Conservation (phyloP, 2,113 vertebrate genomes). For the Aspidoscelis tigris region DNA sequence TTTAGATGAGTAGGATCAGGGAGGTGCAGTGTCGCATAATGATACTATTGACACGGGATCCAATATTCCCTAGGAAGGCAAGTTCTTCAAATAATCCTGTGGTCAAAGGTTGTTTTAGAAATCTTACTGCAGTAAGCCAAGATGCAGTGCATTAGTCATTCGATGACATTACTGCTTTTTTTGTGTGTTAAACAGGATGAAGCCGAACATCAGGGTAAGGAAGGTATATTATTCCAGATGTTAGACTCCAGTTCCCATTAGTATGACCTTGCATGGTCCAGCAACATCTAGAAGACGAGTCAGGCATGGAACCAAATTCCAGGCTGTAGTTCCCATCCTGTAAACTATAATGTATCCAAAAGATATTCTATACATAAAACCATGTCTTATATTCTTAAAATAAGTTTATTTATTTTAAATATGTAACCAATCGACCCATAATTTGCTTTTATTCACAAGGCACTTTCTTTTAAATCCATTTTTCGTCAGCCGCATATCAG, state of each 20-base stretch:
- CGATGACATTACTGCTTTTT: background rate
- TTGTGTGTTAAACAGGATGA: background rate
- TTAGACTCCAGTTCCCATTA: background rate
- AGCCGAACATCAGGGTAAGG: background rate
- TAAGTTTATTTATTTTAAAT: background rate
- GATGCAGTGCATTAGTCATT: background rate
- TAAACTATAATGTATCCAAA: background rate
- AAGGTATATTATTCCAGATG: background rate
- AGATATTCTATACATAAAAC: background rate
- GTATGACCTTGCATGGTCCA: background rate
- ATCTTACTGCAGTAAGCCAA: background rate
- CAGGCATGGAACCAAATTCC: background rate
- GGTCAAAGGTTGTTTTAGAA: background rate
- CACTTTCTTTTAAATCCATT: background rate
- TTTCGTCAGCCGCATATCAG: background rate
- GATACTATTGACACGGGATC: no score
- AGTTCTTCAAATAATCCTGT: background rate
- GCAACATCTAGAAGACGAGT: background rate
- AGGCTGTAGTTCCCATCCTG: accelerated
- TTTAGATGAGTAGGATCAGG: background rate
- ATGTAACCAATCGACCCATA: background rate
- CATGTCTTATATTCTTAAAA: background rate
- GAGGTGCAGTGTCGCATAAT: no score
- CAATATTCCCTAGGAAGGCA: background rate
- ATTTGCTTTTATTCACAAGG: background rate